Conservation (phyloP, 2,888 invertebrate genomes). For the Dysmachus trigonus region DNA sequence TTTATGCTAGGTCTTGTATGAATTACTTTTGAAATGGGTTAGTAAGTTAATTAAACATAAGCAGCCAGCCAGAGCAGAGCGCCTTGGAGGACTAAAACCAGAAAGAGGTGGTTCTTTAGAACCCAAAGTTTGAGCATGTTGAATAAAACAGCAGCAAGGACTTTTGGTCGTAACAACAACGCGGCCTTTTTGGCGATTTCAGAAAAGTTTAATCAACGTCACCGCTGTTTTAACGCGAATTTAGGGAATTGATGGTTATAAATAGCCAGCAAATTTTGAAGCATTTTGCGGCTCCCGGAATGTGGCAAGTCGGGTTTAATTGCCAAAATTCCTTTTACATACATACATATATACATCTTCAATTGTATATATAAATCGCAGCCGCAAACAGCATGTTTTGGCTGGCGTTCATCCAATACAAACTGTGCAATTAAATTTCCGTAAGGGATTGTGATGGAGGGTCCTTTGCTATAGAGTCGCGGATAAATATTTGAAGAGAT, state of each 20-base stretch:
- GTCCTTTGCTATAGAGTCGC: neutral
- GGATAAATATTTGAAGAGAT: neutral
- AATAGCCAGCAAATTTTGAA: neutral
- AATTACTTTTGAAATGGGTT: conserved; percentile 26
- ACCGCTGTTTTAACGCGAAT: neutral
- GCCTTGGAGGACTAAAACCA: neutral
- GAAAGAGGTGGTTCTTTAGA: neutral
- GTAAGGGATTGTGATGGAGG: neutral
- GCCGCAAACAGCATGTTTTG: neutral
- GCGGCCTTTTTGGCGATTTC: neutral
- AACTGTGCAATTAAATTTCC: neutral
- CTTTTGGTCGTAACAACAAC: neutral
- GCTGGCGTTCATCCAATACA: neutral
- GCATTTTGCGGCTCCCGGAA: neutral
- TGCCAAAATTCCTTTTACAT: neutral
- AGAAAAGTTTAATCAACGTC: neutral
- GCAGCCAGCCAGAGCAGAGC: neutral
- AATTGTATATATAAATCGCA: neutral
- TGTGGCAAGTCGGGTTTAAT: neutral
- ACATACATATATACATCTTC: neutral
- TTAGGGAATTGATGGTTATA: neutral
- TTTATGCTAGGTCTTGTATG: neutral
- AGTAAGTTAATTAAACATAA: conserved; percentile 29
- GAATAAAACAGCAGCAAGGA: neutral
- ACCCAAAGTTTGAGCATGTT: neutral